These are phyloP conservation scores for Uloborus plumipes DNA, from an alignment of 2,888 invertebrate species.

Conservation along the genomic window DNA sequence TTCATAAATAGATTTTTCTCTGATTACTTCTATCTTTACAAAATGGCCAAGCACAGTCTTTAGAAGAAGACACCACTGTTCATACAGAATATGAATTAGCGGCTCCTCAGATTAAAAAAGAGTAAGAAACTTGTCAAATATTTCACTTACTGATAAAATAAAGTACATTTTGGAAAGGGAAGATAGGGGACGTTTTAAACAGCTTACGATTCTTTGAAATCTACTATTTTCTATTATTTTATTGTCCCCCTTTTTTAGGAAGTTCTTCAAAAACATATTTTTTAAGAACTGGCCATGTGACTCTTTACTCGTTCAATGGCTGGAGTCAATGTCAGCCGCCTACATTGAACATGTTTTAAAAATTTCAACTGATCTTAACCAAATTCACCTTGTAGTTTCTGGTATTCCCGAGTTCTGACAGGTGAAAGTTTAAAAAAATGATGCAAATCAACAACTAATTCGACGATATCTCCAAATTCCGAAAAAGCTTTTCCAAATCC, in stretches of 20 bases:
- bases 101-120: no score
- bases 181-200: no score
- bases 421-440: slow-evolving; percentile 9
- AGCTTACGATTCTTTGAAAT: no score
- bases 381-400: slow-evolving; percentile 10
- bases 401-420: background rate
- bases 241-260: background rate
- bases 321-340: background rate
- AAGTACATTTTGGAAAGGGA: no score
- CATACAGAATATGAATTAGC: no score
- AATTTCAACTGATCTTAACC: background rate
- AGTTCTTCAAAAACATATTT: background rate
- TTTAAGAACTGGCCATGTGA: background rate
- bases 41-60: no score
- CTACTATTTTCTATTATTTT: no score
- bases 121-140: no score
- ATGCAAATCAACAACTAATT: background rate
- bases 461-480: background rate
- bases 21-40: no score
- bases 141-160: no score
- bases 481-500: slow-evolving; percentile 4
- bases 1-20: no score
- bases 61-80: no score
- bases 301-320: background rate
- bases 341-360: slow-evolving; percentile 4